phyloP scores from a whole-genome alignment of 2,113 vertebrate species.

The Oryzias curvinotus region DNA sequence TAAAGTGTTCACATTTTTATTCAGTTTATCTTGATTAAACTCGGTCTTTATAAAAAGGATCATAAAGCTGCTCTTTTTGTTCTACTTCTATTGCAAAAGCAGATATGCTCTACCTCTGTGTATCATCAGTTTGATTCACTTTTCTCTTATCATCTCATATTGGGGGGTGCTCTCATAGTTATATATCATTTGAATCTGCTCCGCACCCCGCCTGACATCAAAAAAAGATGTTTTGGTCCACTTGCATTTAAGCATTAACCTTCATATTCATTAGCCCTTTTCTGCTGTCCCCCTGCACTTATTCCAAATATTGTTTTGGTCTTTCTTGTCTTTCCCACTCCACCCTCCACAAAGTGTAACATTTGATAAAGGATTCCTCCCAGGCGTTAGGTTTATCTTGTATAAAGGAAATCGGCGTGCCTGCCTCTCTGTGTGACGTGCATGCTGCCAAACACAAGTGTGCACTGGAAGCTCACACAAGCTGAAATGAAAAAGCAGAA shows the following conservation, averaged over 20 bases:
- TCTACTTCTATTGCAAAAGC: slow-evolving; percentile 17
- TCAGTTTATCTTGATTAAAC: slow-evolving; percentile 20
- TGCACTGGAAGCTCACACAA: slow-evolving; percentile 23
- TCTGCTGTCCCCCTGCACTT: slow-evolving; percentile 58
- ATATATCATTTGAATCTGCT: slow-evolving; percentile 31
- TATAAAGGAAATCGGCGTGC: slow-evolving; percentile 5
- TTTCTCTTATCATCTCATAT: slow-evolving; percentile 29
- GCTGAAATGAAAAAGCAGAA: slow-evolving; percentile 22
- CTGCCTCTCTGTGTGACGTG: slow-evolving; percentile 2
- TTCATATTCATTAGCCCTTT: slow-evolving; percentile 64
- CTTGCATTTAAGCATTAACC: slow-evolving; percentile 62
- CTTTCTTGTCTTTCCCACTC: slow-evolving; percentile 47
- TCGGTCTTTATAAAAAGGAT: neutral
- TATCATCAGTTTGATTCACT: slow-evolving; percentile 18
- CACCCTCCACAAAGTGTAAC: slow-evolving; percentile 26
- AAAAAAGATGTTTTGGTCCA: slow-evolving; percentile 60
- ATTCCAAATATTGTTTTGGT: slow-evolving; percentile 54
- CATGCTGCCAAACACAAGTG: slow-evolving; percentile 14
- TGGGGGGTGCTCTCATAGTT: slow-evolving; percentile 8
- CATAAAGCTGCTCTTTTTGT: slow-evolving; percentile 13
- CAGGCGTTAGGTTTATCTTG: slow-evolving; percentile 20
- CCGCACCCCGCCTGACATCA: slow-evolving; percentile 36
- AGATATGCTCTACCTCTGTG: slow-evolving; percentile 20
- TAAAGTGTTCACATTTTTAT: slow-evolving; percentile 26
- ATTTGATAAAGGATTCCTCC: slow-evolving; percentile 32